Evolutionary conservation across 2,797 vertebrate species (phyloP).

Genomic region (Trachops cirrhosus): DNA sequence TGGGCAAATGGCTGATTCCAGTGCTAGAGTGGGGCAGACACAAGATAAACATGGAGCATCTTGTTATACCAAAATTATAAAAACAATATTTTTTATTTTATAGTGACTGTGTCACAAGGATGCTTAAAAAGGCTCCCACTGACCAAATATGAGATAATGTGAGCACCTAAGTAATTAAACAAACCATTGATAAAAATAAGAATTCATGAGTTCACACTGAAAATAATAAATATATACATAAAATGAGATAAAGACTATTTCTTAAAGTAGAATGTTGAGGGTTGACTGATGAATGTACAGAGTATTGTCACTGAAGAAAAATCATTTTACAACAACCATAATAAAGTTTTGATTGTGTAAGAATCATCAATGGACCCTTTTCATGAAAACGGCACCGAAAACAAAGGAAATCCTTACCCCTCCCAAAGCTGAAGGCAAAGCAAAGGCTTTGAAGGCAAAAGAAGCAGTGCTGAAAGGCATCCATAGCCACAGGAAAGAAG

Average conservation of each 20-base stretch:
- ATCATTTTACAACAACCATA: neutral
- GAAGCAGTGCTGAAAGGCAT: neutral
- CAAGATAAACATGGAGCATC: neutral
- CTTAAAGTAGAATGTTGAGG: neutral
- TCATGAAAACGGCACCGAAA: neutral
- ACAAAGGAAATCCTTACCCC: neutral
- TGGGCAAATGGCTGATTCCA: neutral
- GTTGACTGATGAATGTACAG: neutral
- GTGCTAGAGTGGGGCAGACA: neutral
- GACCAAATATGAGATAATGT: neutral
- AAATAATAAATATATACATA: neutral
- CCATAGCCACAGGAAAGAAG: neutral
- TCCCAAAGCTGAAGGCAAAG: neutral
- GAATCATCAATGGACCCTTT: neutral
- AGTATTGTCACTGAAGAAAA: neutral
- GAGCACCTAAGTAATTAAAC: neutral
- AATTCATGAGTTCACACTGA: neutral
- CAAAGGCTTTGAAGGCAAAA: neutral
- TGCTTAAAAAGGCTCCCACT: neutral
- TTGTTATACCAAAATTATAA: neutral
- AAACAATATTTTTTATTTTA: neutral
- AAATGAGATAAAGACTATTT: neutral
- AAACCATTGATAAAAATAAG: neutral
- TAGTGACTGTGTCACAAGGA: neutral
- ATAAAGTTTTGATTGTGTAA: neutral